A percentile compares a stretch with the other conserved stretches of the same genome.
Conservation (phyloP, 92 coral and sea anemone genomes). For the Blastomussa wellsi region DNA sequence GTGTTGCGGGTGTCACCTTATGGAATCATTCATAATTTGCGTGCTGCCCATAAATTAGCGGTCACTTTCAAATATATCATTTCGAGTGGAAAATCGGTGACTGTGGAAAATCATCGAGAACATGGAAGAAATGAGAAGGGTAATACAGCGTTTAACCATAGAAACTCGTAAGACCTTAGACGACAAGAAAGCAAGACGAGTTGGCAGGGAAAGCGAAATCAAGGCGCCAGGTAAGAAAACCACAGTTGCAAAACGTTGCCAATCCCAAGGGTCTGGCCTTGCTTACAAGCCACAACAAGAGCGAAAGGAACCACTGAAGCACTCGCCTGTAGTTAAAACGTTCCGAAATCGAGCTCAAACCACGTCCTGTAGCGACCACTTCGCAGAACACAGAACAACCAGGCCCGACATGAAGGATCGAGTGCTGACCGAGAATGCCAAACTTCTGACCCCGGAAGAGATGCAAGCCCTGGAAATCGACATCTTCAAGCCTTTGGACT, state of each 20-base stretch:
- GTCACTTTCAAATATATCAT: not conserved
- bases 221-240: not conserved
- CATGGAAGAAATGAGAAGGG: not conserved
- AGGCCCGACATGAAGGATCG: not conserved
- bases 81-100: not conserved
- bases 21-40: too few species aligned
- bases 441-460: not conserved
- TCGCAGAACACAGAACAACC: not conserved
- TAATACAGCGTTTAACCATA: not conserved
- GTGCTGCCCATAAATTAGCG: not conserved
- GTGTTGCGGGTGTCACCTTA: too few species aligned
- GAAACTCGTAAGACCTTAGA: not conserved
- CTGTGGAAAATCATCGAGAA: not conserved
- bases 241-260: not conserved
- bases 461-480: slow-evolving; percentile 4
- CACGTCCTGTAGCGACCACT: slow-evolving; percentile 1
- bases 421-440: not conserved
- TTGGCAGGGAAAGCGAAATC: not conserved
- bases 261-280: not conserved
- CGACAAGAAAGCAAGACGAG: not conserved
- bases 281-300: not conserved
- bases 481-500: slow-evolving; percentile 19
- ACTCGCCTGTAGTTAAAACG: not conserved
- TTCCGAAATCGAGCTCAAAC: not conserved
- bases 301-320: not conserved